Evolutionary conservation across 2,113 vertebrate species (phyloP).

Genomic region (Microtus oregoni): DNA sequence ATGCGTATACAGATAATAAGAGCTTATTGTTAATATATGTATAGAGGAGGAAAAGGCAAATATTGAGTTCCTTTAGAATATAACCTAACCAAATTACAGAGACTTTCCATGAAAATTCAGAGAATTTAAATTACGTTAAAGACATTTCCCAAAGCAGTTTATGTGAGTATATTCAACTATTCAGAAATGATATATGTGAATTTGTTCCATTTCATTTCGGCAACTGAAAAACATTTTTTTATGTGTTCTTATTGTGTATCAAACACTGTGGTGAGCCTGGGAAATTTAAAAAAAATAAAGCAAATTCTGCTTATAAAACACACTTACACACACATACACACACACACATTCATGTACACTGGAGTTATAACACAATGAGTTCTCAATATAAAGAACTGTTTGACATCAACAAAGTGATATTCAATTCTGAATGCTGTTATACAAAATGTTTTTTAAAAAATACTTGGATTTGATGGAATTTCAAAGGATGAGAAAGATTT

Average conservation of each 20-base stretch:
- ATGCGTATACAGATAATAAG: not conserved
- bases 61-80: not conserved
- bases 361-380: not conserved
- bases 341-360: not conserved
- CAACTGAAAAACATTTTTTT: not conserved
- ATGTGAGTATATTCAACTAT: not conserved
- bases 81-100: not conserved
- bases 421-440: not conserved
- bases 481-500: not conserved
- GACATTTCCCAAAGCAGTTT: not conserved
- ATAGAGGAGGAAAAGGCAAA: not conserved
- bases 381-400: not conserved
- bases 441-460: not conserved
- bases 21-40: not conserved
- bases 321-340: not conserved
- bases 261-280: not conserved
- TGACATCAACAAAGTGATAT: not conserved
- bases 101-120: not conserved
- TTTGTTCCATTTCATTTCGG: not conserved
- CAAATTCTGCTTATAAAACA: not conserved
- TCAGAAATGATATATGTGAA: not conserved
- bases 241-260: not conserved
- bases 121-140: slow-evolving; percentile 11
- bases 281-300: not conserved
- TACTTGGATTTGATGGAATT: not conserved